Evolutionary conservation across 2,888 invertebrate genomes (phyloP), one percentile per base, ranked within the genome.

Genomic region (Acanthococcus lagerstroemiae): DNA sequence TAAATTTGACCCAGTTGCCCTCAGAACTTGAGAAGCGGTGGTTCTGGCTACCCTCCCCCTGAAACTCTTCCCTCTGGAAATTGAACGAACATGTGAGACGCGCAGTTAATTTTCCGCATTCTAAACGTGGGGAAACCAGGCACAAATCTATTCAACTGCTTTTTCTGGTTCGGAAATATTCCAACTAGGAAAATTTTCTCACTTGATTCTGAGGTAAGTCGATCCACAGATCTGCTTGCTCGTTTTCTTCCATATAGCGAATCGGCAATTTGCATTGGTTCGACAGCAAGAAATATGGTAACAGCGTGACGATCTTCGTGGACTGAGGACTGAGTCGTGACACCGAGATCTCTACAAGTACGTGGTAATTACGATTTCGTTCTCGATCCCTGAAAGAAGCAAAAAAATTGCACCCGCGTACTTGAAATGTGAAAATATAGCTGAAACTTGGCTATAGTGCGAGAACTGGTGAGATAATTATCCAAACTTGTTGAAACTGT

Each of bases 171-270:
- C n/a, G n/a, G n/a, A n/a, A n/a, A n/a, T n/a, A n/a, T n/a, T n/a
- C n/a, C n/a, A n/a, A n/a, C n/a, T n/a, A n/a, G n/a, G n/a, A n/a
- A n/a, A n/a, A n/a, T n/a, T n/a, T 46, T 22, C 25, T 56, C 67
- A 84, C 86, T 76, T 87, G 85, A 68, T 81, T 80, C 0, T 86
- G 83, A 0, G 81, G 77, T 19, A 90, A 77, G 77, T 90, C 90
- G 58, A 86, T 82, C 90, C 90, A 90, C 9, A 90, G 78, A 76
- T 90, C 90, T 0, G 88, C 87, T 48, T 86, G 83, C 73, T 90
- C 89, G 73, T 90, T 89, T 75, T 88, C 86, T 73, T 90, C 90
- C 90, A 90, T 90, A 77, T 86, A 90, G 65, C 89, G 78, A 45
- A 80, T 74, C 65, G 77, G 75, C 71, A 78, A 82, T 69, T 81